Evolutionary conservation across 2,888 invertebrate genomes (phyloP).

Genomic region (Augiades crinisus): DNA sequence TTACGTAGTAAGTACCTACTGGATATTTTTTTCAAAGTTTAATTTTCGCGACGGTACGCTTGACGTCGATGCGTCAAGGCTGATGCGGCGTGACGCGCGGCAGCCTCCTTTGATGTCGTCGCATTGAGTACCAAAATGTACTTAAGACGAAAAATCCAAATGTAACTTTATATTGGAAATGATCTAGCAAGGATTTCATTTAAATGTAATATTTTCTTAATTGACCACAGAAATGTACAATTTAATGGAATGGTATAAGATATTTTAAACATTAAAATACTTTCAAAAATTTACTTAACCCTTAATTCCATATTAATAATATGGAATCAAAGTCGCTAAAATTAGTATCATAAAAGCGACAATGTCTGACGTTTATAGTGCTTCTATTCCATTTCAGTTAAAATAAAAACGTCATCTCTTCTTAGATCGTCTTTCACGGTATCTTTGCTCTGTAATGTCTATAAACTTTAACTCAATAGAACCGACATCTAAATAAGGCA

Average conservation of each 20-base stretch:
- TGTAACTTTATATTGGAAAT: no score
- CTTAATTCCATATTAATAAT: no score
- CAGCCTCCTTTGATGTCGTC: slow-evolving; percentile 50
- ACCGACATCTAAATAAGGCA: not conserved
- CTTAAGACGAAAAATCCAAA: not conserved
- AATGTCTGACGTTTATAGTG: not conserved
- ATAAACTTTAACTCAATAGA: not conserved
- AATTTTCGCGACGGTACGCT: slow-evolving; percentile 58
- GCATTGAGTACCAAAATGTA: slow-evolving; percentile 3
- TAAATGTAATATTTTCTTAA: no score
- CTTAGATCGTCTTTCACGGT: slow-evolving; percentile 9
- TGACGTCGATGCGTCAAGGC: slow-evolving; percentile 58
- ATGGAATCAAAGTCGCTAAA: no score
- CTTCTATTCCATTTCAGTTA: slow-evolving; percentile 12
- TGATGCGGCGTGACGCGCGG: slow-evolving; percentile 57
- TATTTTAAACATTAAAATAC: no score
- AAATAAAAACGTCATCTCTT: slow-evolving; percentile 2
- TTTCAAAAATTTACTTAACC: no score
- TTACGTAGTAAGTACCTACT: not conserved
- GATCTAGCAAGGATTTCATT: no score
- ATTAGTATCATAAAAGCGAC: not conserved
- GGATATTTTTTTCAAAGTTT: slow-evolving; percentile 35
- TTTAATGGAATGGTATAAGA: no score
- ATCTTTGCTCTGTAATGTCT: slow-evolving; percentile 4
- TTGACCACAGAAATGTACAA: no score